These are phyloP conservation scores for Eulemur mongoz DNA, from an alignment of 2,797 vertebrate species.

Conservation along the genomic window DNA sequence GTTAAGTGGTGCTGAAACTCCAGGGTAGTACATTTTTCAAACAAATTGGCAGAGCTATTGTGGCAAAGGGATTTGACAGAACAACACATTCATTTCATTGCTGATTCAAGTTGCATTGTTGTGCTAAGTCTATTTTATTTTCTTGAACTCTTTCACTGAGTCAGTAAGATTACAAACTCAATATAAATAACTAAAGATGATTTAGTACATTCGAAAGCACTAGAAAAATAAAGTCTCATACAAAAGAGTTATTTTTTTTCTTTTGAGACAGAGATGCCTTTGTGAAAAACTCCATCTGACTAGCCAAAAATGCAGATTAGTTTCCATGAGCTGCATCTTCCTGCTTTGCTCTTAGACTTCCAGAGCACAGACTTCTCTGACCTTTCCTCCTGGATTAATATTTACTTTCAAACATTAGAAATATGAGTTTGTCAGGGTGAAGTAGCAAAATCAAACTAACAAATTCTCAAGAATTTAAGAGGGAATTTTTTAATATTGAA, in stretches of 20 bases:
- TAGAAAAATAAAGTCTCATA: constrained; percentile 1
- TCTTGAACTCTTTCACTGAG: constrained; percentile 65
- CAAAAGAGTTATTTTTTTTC: not conserved
- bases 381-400: not conserved
- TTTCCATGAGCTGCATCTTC: not conserved
- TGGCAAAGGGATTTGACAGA: constrained; percentile 64
- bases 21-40: constrained; percentile 69
- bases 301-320: not conserved
- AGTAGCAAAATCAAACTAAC: not conserved
- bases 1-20: constrained; percentile 51
- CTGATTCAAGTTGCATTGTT: constrained; percentile 68
- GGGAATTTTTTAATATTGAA: not conserved
- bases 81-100: constrained; percentile 57
- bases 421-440: not conserved
- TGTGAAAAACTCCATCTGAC: not conserved
- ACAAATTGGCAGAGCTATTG: constrained; percentile 70
- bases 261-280: not conserved
- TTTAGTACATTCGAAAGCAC: constrained; percentile 37
- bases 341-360: not conserved
- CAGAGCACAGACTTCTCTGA: not conserved
- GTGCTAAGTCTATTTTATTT: constrained; percentile 65
- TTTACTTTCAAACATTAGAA: not conserved
- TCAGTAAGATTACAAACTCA: constrained; percentile 63
- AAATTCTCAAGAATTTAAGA: not conserved
- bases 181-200: constrained; percentile 66